phyloP scores from a whole-genome alignment of 2,888 invertebrate genomes.

The Phasia obesa region DNA sequence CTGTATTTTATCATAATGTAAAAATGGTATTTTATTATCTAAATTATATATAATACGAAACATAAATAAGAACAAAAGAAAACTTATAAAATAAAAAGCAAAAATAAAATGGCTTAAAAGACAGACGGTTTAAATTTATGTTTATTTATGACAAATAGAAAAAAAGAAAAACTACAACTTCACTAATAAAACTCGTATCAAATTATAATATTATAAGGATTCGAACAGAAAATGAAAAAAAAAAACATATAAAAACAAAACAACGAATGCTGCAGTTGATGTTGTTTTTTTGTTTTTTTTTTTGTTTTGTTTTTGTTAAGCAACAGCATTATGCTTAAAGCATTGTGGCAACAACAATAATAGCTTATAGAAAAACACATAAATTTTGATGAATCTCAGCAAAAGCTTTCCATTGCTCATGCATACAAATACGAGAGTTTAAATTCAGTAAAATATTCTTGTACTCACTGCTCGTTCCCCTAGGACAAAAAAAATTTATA shows the following conservation, averaged over 20 bases:
- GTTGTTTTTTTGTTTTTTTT: slow-evolving; percentile 17
- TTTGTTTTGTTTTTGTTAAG: too few species aligned
- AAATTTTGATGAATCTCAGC: slow-evolving; percentile 71
- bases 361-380: slow-evolving; percentile 56
- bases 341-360: slow-evolving; percentile 55
- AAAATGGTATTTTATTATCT: slow-evolving; percentile 34
- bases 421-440: slow-evolving; percentile 38
- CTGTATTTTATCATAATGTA: slow-evolving; percentile 25
- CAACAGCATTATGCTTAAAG: slow-evolving; percentile 64
- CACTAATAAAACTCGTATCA: slow-evolving; percentile 49
- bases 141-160: slow-evolving; percentile 72
- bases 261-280: slow-evolving; percentile 20
- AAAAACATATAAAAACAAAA: slow-evolving; percentile 33
- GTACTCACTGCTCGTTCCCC: slow-evolving; percentile 10
- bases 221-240: slow-evolving; percentile 2
- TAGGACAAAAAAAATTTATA: slow-evolving; percentile 29
- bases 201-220: slow-evolving; percentile 66
- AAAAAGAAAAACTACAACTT: slow-evolving; percentile 22
- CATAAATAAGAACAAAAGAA: slow-evolving; percentile 36
- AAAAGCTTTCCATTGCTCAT: slow-evolving; percentile 62
- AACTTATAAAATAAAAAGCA: not conserved
- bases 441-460: slow-evolving; percentile 27
- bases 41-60: slow-evolving; percentile 33
- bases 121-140: slow-evolving; percentile 71
- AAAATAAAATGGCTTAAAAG: slow-evolving; percentile 43